A percentile compares a stretch with the other conserved stretches of the same genome.
These are phyloP conservation scores for Spea bombifrons DNA, from an alignment of 2,113 vertebrate species.

Conservation along the genomic window DNA sequence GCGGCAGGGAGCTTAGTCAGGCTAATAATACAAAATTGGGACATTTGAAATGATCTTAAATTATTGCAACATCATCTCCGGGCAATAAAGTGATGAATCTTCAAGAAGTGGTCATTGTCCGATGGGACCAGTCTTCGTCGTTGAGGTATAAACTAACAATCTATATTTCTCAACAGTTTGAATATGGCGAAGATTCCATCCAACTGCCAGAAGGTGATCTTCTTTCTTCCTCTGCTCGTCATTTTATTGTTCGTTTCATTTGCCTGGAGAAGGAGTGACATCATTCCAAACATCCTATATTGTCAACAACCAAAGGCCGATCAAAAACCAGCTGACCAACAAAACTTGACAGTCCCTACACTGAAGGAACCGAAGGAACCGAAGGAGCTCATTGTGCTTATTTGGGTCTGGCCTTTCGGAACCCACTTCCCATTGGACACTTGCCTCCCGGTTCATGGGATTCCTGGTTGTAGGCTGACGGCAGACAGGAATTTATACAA, in stretches of 20 bases:
- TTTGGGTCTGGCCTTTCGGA: slow-evolving; percentile 21
- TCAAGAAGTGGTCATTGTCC: too few relatives aligned
- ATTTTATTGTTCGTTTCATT: slow-evolving; percentile 1
- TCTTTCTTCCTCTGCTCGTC: neutral
- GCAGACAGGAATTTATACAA: slow-evolving; percentile 3
- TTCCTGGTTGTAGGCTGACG: neutral
- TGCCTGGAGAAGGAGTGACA: neutral
- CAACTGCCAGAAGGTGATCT: neutral
- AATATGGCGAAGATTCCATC: neutral
- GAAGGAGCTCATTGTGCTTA: slow-evolving; percentile 15
- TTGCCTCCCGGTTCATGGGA: neutral
- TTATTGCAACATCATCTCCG: too few relatives aligned
- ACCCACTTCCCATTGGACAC: slow-evolving; percentile 11
- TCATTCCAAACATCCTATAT: neutral
- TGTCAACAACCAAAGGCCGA: neutral
- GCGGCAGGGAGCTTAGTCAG: too few relatives aligned
- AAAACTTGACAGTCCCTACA: neutral
- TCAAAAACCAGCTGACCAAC: neutral
- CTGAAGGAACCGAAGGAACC: too few relatives aligned
- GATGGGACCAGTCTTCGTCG: too few relatives aligned
- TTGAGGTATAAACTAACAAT: too few relatives aligned
- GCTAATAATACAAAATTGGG: too few relatives aligned
- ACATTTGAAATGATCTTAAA: too few relatives aligned
- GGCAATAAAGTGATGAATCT: too few relatives aligned
- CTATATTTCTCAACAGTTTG: slow-evolving; percentile 7